phyloP scores from a whole-genome alignment of 2,888 invertebrate species.

The Periphyllus acericola region DNA sequence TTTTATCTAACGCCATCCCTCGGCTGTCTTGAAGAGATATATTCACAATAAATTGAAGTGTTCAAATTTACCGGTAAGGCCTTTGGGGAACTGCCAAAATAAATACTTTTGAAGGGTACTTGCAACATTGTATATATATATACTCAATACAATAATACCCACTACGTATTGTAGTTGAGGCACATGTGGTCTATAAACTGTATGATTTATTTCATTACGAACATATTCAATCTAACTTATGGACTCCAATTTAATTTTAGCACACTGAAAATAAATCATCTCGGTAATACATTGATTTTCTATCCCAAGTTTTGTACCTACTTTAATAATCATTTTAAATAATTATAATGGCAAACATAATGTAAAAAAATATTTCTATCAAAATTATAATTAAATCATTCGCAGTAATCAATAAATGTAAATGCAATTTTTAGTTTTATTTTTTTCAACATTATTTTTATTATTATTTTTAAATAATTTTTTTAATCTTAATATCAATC shows the following conservation, averaged over 20 bases:
- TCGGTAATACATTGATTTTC: background rate
- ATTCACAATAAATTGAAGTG: background rate
- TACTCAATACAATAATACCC: background rate
- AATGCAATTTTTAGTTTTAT: too few relatives aligned
- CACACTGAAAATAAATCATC: background rate
- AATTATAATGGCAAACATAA: too few relatives aligned
- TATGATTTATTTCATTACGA: slow-evolving; percentile 2
- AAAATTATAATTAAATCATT: too few relatives aligned
- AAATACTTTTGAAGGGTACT: background rate
- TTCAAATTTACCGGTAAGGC: background rate
- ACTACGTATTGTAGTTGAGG: background rate
- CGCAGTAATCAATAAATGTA: too few relatives aligned
- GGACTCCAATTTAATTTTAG: background rate
- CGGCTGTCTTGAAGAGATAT: background rate
- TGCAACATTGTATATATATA: background rate
- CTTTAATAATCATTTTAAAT: too few relatives aligned
- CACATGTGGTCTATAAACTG: background rate
- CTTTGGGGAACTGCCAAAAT: background rate
- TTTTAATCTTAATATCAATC: too few relatives aligned
- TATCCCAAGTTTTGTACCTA: background rate
- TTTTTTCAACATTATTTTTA: too few relatives aligned
- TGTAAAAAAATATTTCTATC: too few relatives aligned
- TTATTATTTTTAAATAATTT: too few relatives aligned
- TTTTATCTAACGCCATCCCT: background rate
- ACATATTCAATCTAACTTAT: background rate